phyloP scores from a whole-genome alignment of 2,888 invertebrate genomes.

The Stenoptilia bipunctidactyla region DNA sequence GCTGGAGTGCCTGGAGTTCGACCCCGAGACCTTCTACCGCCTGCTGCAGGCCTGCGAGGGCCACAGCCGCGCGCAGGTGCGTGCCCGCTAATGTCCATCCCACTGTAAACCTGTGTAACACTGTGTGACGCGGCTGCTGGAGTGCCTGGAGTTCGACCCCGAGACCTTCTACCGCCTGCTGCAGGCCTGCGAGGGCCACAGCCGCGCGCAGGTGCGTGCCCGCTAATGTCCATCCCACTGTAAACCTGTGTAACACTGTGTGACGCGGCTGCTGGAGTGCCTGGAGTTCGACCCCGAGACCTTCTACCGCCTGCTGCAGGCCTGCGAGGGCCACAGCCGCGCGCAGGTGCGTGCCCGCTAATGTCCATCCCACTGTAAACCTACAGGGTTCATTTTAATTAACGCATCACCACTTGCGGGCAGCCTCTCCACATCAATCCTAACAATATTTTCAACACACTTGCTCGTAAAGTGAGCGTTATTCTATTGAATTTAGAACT shows the following conservation, averaged over 20 bases:
- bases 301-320: constrained; percentile 96
- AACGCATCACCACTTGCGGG: no score
- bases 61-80: constrained; percentile 79
- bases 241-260: no score
- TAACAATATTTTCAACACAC: no score
- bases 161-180: constrained; percentile 97
- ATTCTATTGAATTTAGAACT: no score
- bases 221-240: no score
- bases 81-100: no score
- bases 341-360: constrained; percentile 52
- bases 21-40: constrained; percentile 98
- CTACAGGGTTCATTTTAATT: no score
- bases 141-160: constrained; percentile 99
- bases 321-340: constrained; percentile 94
- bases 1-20: constrained; percentile 98
- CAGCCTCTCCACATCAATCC: no score
- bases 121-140: constrained; percentile 92
- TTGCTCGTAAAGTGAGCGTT: no score
- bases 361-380: no score
- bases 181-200: constrained; percentile 96
- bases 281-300: constrained; percentile 99
- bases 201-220: constrained; percentile 71
- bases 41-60: constrained; percentile 96
- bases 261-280: constrained; percentile 95
- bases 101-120: no score